These are phyloP conservation scores for Heterotilapia buettikoferi DNA, from an alignment of 2,113 vertebrate genomes.

Conservation along the genomic window DNA sequence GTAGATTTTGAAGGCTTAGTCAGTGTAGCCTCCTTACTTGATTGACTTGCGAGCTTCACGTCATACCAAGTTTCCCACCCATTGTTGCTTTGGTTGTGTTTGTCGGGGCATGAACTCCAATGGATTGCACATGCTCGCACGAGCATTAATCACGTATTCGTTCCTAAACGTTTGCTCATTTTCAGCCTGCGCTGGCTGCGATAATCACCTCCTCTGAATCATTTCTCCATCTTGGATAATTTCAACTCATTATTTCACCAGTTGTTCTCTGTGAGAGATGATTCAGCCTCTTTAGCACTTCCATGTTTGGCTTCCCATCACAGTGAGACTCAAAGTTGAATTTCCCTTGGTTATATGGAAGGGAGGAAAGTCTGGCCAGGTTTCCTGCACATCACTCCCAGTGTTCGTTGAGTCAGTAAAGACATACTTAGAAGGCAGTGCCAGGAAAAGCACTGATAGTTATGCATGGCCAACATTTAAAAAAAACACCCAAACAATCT, in stretches of 20 bases:
- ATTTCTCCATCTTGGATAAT: conserved; percentile 25
- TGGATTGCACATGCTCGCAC: background rate
- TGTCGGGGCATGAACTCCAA: background rate
- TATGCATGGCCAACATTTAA: background rate
- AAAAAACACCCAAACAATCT: background rate
- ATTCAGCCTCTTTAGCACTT: background rate
- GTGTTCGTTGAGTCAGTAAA: background rate
- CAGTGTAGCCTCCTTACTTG: background rate
- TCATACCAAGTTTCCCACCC: background rate
- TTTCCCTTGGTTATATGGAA: background rate
- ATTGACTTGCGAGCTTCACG: background rate
- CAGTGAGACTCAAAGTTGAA: background rate
- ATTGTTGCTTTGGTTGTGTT: background rate
- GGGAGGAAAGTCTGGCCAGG: background rate
- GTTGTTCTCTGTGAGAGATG: conserved; percentile 4
- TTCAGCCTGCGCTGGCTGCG: conserved; percentile 28
- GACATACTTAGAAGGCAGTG: background rate
- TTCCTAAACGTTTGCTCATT: conserved; percentile 26
- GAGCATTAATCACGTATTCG: conserved; percentile 23
- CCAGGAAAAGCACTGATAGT: background rate
- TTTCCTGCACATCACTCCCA: background rate
- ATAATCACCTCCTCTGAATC: conserved; percentile 42
- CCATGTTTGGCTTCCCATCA: background rate
- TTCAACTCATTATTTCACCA: conserved; percentile 26
- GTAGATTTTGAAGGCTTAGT: background rate